Percentiles rank a stretch among this genome's conserved stretches.
phyloP scores from a whole-genome alignment of 1,140 invertebrate genomes.

The Marisa cornuarietis region DNA sequence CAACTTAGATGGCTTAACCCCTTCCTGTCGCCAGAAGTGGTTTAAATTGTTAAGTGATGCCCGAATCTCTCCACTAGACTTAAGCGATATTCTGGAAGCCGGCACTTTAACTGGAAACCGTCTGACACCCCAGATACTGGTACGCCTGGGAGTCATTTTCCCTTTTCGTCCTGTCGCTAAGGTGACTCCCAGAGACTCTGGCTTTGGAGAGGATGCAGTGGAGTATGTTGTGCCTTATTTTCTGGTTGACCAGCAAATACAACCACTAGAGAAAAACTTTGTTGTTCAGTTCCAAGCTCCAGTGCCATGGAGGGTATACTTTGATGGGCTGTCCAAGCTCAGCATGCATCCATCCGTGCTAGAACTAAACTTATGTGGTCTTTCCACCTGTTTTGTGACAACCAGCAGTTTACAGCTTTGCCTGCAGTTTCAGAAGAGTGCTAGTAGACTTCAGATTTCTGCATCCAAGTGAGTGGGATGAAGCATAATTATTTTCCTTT shows the following conservation, averaged over 20 bases:
- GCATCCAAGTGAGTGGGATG: background rate
- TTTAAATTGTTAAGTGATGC: slow-evolving; percentile 9
- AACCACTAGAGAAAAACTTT: background rate
- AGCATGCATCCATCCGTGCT: slow-evolving; percentile 13
- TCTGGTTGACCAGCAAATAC: background rate
- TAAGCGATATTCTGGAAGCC: background rate
- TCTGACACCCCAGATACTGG: background rate
- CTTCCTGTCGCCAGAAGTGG: slow-evolving; percentile 11
- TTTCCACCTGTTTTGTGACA: background rate
- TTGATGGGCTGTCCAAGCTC: background rate
- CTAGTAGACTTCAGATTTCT: background rate
- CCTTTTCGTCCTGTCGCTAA: background rate
- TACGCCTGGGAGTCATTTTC: background rate
- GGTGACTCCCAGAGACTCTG: slow-evolving; percentile 7
- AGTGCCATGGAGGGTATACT: slow-evolving; percentile 1
- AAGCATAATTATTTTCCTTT: too few relatives aligned
- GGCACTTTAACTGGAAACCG: background rate
- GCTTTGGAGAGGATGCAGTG: slow-evolving; percentile 11
- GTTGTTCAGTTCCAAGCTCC: background rate
- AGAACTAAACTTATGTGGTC: background rate
- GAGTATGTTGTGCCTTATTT: slow-evolving; percentile 20
- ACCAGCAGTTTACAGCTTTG: background rate
- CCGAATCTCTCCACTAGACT: background rate
- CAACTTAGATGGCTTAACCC: background rate
- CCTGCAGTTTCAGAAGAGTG: slow-evolving; percentile 4